Evolutionary conservation across 2,888 invertebrate species (phyloP).

Genomic region (Acleris sparsana): DNA sequence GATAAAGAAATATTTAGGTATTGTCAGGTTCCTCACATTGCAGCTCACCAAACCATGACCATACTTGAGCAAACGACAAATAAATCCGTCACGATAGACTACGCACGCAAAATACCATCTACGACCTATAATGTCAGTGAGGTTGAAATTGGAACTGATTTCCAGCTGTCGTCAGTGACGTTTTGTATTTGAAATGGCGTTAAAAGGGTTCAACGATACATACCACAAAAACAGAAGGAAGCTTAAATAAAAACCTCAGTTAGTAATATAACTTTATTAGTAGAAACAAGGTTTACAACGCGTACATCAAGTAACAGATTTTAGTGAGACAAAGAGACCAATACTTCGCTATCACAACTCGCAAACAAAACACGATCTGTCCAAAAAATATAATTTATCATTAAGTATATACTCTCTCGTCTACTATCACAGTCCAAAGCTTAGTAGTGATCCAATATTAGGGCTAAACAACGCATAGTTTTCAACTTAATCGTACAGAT

Average conservation of each 20-base stretch:
- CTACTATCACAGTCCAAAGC: conserved; percentile 80
- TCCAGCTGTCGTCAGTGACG: no score
- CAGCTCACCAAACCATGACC: no score
- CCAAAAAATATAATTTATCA: conserved; percentile 59
- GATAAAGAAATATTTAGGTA: no score
- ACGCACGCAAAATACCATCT: no score
- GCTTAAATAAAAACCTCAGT: neutral
- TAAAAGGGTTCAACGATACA: no score
- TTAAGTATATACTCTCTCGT: conserved; percentile 59
- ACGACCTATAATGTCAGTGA: no score
- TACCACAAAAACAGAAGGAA: no score
- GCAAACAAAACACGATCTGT: conserved; percentile 50
- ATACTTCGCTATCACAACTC: conserved; percentile 47
- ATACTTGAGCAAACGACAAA: no score
- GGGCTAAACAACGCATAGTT: neutral
- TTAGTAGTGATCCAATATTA: conserved; percentile 43
- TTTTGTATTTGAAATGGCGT: no score
- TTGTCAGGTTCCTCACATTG: no score
- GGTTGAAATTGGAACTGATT: no score
- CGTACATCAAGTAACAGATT: conserved; percentile 51
- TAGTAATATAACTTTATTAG: conserved; percentile 39
- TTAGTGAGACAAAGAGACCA: conserved; percentile 51
- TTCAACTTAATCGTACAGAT: neutral
- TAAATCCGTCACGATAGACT: no score
- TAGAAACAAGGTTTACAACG: conserved; percentile 38